Evolutionary conservation across 2,888 invertebrate genomes (phyloP).

Genomic region (Serripes groenlandicus): DNA sequence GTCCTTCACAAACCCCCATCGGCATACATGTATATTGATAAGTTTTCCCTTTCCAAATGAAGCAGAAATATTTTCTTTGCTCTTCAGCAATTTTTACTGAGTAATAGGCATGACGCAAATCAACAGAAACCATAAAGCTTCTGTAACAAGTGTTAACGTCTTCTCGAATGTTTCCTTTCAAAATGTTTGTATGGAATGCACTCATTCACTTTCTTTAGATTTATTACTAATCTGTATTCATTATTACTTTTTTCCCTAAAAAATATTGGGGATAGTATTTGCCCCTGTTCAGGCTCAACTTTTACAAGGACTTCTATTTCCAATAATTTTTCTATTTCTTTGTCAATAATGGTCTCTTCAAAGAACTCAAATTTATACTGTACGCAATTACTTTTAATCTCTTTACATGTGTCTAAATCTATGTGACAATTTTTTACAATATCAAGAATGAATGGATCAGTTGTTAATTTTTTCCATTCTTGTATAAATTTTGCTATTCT

Average conservation of each 20-base stretch:
- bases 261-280: slow-evolving; percentile 48
- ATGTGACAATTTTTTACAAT: slow-evolving; percentile 47
- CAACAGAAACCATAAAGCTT: slow-evolving; percentile 37
- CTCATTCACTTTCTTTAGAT: neutral
- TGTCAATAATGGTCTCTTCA: slow-evolving; percentile 12
- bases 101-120: slow-evolving; percentile 6
- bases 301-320: slow-evolving; percentile 9
- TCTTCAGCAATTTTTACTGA: neutral
- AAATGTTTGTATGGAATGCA: neutral
- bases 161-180: neutral
- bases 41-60: neutral
- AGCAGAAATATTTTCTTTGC: neutral
- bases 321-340: slow-evolving; percentile 35
- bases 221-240: slow-evolving; percentile 5
- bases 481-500: slow-evolving; percentile 27
- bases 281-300: neutral
- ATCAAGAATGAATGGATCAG: slow-evolving; percentile 35
- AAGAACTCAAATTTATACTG: slow-evolving; percentile 17
- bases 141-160: slow-evolving; percentile 12
- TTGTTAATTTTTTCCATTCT: slow-evolving; percentile 38
- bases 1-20: neutral
- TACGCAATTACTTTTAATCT: neutral
- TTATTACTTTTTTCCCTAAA: slow-evolving; percentile 44
- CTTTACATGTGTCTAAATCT: slow-evolving; percentile 1
- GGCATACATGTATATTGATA: neutral